Evolutionary conservation across 2,113 vertebrate genomes (phyloP), one percentile per base, ranked within the genome.

Genomic region (Aptenodytes forsteri): DNA sequence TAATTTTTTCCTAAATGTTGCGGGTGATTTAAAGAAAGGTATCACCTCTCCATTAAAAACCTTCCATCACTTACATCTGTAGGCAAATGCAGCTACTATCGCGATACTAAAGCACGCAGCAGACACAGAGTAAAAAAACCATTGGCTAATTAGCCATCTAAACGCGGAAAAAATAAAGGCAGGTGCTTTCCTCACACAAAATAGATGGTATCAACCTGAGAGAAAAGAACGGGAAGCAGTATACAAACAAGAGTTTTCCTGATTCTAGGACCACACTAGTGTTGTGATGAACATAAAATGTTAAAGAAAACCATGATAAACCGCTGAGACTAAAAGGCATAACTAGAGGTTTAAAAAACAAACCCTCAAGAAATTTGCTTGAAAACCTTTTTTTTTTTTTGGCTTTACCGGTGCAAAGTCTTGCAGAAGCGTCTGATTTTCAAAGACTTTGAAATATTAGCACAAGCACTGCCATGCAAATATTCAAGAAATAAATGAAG

Each of bases 41-140:
- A n/a, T 54, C 46, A 13, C 12, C 21, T 61, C 30, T 55, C 83
- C 12, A 8, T 44, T n/a, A 49, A 66, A 59, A 81, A 27, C 10
- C 5, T 64, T 16, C 23, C 30, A 20, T 9, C 50, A 6, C 65
- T 83, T 47, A 54, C 21, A 34, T 7, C 36, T 66, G 58, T 7
- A 47, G 56, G 52, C 5, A 91, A 64, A 23, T 6, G 3, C 29
- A 71, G 25, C 25, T 62, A 23, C 46, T 3, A 2, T 0, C 36
- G 8, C 6, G 3, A 8, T 40, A 29, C 16, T 71, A 23, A 42
- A 71, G 16, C 23, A 65, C 0, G 1, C 13, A 76, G 40, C 59
- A 87, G 38, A 89, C 72, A 50, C 9, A 22, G 49, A 17, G 64
- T 67, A 11, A 34, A 50, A 52, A 44, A 12, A 40, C 6, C 11